Evolutionary conservation across 2,113 vertebrate species (phyloP), one percentile per base, ranked within the genome.

Genomic region (Passerina amoena): DNA sequence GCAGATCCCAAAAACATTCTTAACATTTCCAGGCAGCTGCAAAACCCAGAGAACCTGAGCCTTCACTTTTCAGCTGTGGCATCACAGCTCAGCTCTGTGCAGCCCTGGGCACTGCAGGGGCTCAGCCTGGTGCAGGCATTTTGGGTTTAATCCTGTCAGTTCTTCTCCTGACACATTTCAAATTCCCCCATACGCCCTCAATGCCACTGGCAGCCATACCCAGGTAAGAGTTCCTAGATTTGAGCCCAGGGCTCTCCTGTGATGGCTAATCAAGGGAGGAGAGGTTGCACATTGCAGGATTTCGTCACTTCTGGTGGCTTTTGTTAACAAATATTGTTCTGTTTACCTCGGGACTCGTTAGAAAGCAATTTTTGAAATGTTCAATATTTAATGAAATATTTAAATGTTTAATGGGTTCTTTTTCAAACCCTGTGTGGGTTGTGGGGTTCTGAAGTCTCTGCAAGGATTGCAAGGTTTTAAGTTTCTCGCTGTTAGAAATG

Each of bases 341-440:
- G 89, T 96, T 97, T 97, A 96, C 93, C 88, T 91, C 45, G 35
- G 91, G 95, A 97, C 90, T 96, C 85, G 73, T 96, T 97, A 97
- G 95, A 96, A 97, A 97, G 95, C 93, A 93, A 94, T 98, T 98
- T 98, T 92, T 94, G 96, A 96, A 91, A 80, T 50, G 93, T 83
- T 98, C 84, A 97, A 97, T 98, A 97, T 97, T 98, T 97, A 96
- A 98, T 97, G 72, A 75, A 88, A 95, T 95, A 97, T 94, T 97
- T 97, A 95, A 97, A 97, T 96, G 93, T 97, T 98, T 97, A 96
- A 98, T 92, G 53, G 91, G 51, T 72, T 94, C 86, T 96, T 97
- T 96, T 92, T 63, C 93, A 69, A 92, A 91, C 66, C 76, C 90
- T 45, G 44, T 86, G 28, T 53, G 51, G 51, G 51, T 53, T 53